Evolutionary conservation across 2,888 invertebrate species (phyloP).

Genomic region (Anoncus sp.): DNA sequence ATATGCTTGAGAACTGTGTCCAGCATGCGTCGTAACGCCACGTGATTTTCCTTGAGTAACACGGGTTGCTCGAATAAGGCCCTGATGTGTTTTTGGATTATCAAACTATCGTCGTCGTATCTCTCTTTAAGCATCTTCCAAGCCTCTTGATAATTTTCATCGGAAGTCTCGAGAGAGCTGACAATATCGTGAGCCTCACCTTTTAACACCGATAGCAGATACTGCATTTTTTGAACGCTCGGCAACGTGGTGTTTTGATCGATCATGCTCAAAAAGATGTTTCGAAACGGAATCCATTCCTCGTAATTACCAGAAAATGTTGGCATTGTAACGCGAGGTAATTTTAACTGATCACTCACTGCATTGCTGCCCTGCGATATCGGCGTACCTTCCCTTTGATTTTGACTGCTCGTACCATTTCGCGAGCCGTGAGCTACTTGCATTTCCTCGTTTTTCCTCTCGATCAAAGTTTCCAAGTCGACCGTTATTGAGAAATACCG

Average conservation of each 20-base stretch:
- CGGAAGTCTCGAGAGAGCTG: conserved; percentile 43
- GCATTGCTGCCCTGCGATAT: too few relatives aligned
- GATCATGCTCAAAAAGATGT: conserved; percentile 39
- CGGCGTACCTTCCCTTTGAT: too few relatives aligned
- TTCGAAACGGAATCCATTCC: conserved; percentile 46
- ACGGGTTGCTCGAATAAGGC: conserved; percentile 62
- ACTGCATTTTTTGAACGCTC: conserved; percentile 53
- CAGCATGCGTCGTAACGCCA: conserved; percentile 59
- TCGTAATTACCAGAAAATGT: conserved; percentile 47
- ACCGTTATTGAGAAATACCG: conserved; percentile 8
- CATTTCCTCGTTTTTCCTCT: too few relatives aligned
- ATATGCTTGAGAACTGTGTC: conserved; percentile 67
- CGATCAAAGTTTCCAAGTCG: too few relatives aligned
- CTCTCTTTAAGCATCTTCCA: conserved; percentile 55
- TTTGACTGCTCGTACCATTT: too few relatives aligned
- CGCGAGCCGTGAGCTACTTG: too few relatives aligned
- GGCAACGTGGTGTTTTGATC: conserved; percentile 26
- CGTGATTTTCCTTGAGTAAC: conserved; percentile 51
- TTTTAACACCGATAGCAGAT: conserved; percentile 22
- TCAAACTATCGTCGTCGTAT: conserved; percentile 67
- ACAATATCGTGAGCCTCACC: conserved; percentile 43
- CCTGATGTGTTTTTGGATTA: conserved; percentile 66
- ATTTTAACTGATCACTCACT: too few relatives aligned
- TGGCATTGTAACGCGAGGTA: conserved; percentile 43
- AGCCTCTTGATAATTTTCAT: conserved; percentile 45